phyloP scores from a whole-genome alignment of 2,797 vertebrate species.

The Catharus ustulatus region DNA sequence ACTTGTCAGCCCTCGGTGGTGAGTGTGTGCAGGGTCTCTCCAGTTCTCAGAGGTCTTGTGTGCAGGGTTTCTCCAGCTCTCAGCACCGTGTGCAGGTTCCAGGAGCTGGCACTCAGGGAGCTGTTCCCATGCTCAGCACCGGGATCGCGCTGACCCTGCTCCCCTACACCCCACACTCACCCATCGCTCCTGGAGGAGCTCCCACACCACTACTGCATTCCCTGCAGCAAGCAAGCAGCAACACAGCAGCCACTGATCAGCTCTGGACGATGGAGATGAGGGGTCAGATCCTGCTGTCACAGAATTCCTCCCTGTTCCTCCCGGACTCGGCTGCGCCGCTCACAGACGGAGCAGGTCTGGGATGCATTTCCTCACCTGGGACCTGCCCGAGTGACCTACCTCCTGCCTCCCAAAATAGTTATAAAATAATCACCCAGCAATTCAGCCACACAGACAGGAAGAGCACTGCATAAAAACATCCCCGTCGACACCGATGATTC shows the following conservation, averaged over 20 bases:
- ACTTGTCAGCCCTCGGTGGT: neutral
- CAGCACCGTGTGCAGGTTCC: neutral
- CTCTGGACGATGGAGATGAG: neutral
- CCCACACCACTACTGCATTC: neutral
- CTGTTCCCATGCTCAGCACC: rapidly evolving
- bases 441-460: neutral
- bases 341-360: neutral
- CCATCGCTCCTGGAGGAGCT: neutral
- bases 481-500: neutral
- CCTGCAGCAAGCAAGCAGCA: neutral
- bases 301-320: neutral
- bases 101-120: neutral
- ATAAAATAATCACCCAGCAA: neutral
- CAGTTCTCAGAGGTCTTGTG: too few species aligned
- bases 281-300: neutral
- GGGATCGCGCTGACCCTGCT: rapidly evolving
- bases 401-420: neutral
- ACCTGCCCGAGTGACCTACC: conserved; percentile 2
- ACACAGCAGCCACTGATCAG: neutral
- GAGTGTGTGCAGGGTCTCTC: rapidly evolving
- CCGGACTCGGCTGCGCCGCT: rapidly evolving
- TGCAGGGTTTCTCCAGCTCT: neutral
- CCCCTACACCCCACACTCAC: rapidly evolving
- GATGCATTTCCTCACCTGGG: neutral
- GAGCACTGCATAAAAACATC: neutral